Evolutionary conservation across 1,140 invertebrate species (phyloP).

Genomic region (Bombus fervidus): DNA sequence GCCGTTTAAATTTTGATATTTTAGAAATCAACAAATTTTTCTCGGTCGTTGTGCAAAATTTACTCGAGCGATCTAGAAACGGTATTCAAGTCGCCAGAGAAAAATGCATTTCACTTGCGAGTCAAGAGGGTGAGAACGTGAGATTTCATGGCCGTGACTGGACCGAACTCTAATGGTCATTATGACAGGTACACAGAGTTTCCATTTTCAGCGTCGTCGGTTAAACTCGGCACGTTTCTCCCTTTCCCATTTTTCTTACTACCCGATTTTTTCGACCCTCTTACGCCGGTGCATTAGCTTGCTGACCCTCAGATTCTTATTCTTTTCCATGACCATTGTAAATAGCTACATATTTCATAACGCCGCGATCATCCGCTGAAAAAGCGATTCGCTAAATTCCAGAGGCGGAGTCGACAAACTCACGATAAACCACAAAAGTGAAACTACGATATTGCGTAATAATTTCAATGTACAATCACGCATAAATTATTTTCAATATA

Average conservation of each 20-base stretch:
- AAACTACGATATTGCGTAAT: not conserved
- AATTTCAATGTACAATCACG: not conserved
- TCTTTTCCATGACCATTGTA: conserved; percentile 33
- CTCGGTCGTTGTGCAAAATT: conserved; percentile 49
- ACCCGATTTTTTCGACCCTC: conserved; percentile 29
- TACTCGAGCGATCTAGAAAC: conserved; percentile 23
- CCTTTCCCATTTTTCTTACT: conserved; percentile 48
- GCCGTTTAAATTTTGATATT: conserved; percentile 28
- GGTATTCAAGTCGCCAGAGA: conserved; percentile 18
- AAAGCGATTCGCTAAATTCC: not conserved
- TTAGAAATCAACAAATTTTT: conserved; percentile 48
- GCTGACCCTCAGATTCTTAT: conserved; percentile 46
- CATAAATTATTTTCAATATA: not conserved
- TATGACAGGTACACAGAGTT: conserved; percentile 78
- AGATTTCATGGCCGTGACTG: conserved; percentile 8
- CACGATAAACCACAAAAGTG: not conserved
- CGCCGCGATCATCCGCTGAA: conserved; percentile 33
- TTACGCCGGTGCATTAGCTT: conserved; percentile 55
- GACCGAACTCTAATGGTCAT: conserved; percentile 70
- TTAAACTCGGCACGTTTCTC: conserved; percentile 68
- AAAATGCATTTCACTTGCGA: conserved; percentile 54
- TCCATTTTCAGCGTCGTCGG: conserved; percentile 74
- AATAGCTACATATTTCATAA: conserved; percentile 57
- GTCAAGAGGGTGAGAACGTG: conserved; percentile 41
- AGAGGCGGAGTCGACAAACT: not conserved